Evolutionary conservation across 2,888 invertebrate genomes (phyloP).

Genomic region (Ophioninae sp.): DNA sequence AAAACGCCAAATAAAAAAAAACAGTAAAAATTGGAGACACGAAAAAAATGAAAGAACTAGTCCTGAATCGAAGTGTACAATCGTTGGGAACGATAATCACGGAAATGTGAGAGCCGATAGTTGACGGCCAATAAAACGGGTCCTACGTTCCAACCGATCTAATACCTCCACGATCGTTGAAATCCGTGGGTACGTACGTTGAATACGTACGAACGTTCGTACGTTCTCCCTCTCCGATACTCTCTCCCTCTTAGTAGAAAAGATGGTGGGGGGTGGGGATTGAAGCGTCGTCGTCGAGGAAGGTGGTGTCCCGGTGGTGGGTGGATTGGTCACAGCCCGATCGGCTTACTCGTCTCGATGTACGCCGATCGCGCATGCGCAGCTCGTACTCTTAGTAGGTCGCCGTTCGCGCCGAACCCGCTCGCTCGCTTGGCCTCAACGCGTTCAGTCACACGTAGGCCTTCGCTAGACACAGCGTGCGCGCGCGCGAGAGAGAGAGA

Average conservation of each 20-base stretch:
- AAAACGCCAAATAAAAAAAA: too few species aligned
- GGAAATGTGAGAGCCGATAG: background rate
- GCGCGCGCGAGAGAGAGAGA: constrained; percentile 46
- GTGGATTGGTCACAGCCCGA: constrained; percentile 68
- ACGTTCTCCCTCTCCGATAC: background rate
- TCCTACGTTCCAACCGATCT: background rate
- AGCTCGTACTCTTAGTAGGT: constrained; percentile 70
- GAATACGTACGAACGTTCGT: too few species aligned
- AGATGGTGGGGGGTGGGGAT: constrained; percentile 64
- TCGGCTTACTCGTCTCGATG: constrained; percentile 46
- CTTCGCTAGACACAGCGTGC: constrained; percentile 60
- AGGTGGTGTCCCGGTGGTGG: constrained; percentile 50
- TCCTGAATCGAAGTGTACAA: too few species aligned
- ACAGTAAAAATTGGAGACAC: too few species aligned
- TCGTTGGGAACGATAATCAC: background rate
- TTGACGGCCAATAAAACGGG: constrained; percentile 31
- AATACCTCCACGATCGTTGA: background rate
- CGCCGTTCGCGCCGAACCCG: constrained; percentile 68
- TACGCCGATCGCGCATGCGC: constrained; percentile 64
- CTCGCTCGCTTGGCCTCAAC: constrained; percentile 62
- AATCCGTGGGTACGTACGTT: too few species aligned
- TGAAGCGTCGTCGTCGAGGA: constrained; percentile 46
- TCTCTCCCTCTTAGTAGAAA: constrained; percentile 2
- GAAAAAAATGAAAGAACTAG: too few species aligned
- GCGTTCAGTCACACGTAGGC: constrained; percentile 69